Evolutionary conservation across 2,888 invertebrate species (phyloP), one percentile per base, ranked within the genome.

Genomic region (Peribatodes rhomboidaria): DNA sequence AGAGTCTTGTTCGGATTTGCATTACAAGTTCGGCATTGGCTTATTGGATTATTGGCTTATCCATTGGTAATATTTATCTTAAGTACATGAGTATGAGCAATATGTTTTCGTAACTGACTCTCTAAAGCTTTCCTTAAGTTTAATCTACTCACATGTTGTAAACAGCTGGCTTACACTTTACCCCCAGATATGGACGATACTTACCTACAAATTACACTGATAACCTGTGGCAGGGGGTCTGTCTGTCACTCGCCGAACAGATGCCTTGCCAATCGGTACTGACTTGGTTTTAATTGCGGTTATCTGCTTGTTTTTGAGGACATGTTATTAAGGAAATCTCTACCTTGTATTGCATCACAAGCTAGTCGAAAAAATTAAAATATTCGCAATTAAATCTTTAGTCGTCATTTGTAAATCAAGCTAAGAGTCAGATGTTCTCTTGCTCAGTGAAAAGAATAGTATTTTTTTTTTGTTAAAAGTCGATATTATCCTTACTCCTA

Each of bases 201-300:
- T 11, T 33, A 39, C 8, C 14, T 4, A 27, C 11, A 14, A n/a
- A n/a, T 16, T 14, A 57, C 14, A n/a, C 18, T 35, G 59, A 59
- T 64, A 59, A 64, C 59, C 58, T 59, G 42, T 59, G 20, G 11
- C 20, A 37, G 59, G 64, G 58, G 58, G 63, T 58, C 44, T 47
- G 64, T 64, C 53, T 59, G 46, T 53, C 58, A 53, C 39, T 27
- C 56, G 27, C 52, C 6, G 1, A 37, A 31, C 47, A 47, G 35
- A 59, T 54, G 59, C 35, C 27, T 27, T 46, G 20, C 20, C 22
- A 13, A 14, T 31, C 11, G 3, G 4, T 31, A 37, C 37, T 33
- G 46, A 42, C 56, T 35, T 27, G 42, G 49, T 47, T 33, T 37
- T 55, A 54, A 61, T 56, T 61, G 56, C 55, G 42, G 35, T 61